A percentile compares a stretch with the other conserved stretches of the same genome.
These are phyloP conservation scores for Nineta flava DNA, from an alignment of 2,888 invertebrate species.

Conservation along the genomic window DNA sequence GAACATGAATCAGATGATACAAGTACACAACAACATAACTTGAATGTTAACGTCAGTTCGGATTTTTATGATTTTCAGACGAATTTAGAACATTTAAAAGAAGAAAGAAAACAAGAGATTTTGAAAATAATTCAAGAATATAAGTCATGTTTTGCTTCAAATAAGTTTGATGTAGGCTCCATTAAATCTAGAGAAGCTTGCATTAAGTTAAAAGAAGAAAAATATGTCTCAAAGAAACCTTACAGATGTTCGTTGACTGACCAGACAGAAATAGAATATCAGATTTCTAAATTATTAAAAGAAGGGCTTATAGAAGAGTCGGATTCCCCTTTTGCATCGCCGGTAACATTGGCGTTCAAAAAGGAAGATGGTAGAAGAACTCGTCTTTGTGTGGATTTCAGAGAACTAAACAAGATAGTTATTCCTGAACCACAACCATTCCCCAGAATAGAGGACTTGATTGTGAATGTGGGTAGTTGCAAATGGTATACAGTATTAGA, in stretches of 20 bases:
- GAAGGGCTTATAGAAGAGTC: slow-evolving; percentile 2
- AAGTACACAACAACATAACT: too few relatives aligned
- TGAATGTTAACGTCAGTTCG: too few relatives aligned
- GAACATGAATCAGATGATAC: too few relatives aligned
- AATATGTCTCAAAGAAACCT: slow-evolving; percentile 10
- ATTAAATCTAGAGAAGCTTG: slow-evolving; percentile 13
- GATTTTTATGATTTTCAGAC: too few relatives aligned
- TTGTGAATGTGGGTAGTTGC: slow-evolving; percentile 11
- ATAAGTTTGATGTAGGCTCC: slow-evolving; percentile 14
- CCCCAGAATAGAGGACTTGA: slow-evolving; percentile 13
- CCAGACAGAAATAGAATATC: slow-evolving; percentile 10
- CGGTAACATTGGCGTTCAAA: slow-evolving; percentile 11
- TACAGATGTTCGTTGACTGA: slow-evolving; percentile 12
- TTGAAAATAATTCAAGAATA: slow-evolving; percentile 13
- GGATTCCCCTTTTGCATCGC: slow-evolving; percentile 1
- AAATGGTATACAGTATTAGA: slow-evolving; percentile 13
- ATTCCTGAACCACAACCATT: slow-evolving; percentile 14
- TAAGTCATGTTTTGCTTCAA: slow-evolving; percentile 13
- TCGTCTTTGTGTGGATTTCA: slow-evolving; percentile 14
- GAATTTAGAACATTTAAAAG: too few relatives aligned
- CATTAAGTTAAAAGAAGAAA: slow-evolving; percentile 9
- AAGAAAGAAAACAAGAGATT: slow-evolving; percentile 9
- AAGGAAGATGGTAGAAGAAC: slow-evolving; percentile 14
- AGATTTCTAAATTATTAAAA: slow-evolving; percentile 7
- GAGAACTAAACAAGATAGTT: slow-evolving; percentile 14